Conservation (phyloP, 2,797 vertebrate species). For the Atherinosoma microstoma region DNA sequence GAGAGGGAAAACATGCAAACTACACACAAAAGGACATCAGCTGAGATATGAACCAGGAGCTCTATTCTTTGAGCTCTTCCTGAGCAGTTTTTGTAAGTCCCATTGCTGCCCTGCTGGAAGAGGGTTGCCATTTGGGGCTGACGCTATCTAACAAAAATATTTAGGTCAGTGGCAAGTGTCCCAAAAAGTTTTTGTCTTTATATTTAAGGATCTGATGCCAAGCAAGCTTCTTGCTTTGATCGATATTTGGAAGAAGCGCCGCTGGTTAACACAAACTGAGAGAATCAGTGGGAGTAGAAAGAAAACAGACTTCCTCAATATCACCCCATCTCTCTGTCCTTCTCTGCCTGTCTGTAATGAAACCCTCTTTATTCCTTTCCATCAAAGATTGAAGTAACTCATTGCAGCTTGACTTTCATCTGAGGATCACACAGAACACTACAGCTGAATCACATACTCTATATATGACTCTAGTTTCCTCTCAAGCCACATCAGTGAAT, state of each 20-base stretch:
- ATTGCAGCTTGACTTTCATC: constrained; percentile 33
- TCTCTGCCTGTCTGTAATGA: constrained; percentile 18
- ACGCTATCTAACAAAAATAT: no score
- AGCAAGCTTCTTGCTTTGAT: constrained; percentile 5
- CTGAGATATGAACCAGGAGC: no score
- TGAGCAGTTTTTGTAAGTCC: no score
- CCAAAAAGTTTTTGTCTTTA: no score
- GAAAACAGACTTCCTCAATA: constrained; percentile 7
- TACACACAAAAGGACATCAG: no score
- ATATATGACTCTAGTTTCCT: constrained; percentile 38
- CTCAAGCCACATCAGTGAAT: constrained; percentile 14
- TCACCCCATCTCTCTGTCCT: constrained; percentile 1
- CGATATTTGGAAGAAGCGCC: constrained; percentile 10
- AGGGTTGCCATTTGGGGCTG: no score
- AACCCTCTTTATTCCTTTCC: constrained; percentile 10
- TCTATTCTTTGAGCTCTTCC: background rate
- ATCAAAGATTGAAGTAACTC: constrained; percentile 28
- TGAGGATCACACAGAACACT: constrained; percentile 12
- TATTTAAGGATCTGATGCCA: background rate
- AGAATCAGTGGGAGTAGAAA: constrained; percentile 5
- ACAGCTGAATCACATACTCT: constrained; percentile 36
- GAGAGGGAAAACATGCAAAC: no score
- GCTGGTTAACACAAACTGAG: constrained; percentile 10
- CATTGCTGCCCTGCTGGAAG: no score
- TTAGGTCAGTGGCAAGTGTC: no score